Conservation (phyloP, 2,888 invertebrate genomes). For the Hylaea fasciaria region DNA sequence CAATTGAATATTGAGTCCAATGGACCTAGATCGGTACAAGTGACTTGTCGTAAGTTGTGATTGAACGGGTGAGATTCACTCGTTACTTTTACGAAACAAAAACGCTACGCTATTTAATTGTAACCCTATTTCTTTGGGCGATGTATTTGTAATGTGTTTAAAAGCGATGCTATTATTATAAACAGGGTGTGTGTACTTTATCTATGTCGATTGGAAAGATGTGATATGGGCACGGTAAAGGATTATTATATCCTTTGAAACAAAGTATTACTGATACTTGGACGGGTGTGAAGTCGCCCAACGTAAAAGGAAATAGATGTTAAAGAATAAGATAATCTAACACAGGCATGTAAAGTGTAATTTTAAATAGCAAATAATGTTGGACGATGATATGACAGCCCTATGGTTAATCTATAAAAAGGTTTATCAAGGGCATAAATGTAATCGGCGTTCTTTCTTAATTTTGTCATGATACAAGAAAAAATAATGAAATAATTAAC, state of each 20-base stretch:
- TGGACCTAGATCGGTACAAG: neutral
- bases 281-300: neutral
- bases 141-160: neutral
- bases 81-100: too few relatives aligned
- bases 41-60: neutral
- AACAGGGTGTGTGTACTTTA: conserved; percentile 36
- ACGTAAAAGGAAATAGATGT: too few relatives aligned
- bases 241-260: neutral
- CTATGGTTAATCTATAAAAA: too few relatives aligned
- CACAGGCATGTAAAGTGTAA: too few relatives aligned
- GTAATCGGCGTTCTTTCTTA: too few relatives aligned
- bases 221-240: neutral
- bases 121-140: neutral
- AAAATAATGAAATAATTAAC: too few relatives aligned
- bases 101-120: too few relatives aligned
- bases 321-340: too few relatives aligned
- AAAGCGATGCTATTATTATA: conserved; percentile 32
- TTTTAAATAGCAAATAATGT: too few relatives aligned
- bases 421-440: too few relatives aligned
- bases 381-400: too few relatives aligned
- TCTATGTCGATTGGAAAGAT: conserved; percentile 30
- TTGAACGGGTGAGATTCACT: neutral
- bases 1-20: neutral
- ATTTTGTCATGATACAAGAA: too few relatives aligned
- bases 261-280: neutral